These are phyloP conservation scores for Keiferia lycopersicella DNA, from an alignment of 2,888 invertebrate species.

Conservation along the genomic window DNA sequence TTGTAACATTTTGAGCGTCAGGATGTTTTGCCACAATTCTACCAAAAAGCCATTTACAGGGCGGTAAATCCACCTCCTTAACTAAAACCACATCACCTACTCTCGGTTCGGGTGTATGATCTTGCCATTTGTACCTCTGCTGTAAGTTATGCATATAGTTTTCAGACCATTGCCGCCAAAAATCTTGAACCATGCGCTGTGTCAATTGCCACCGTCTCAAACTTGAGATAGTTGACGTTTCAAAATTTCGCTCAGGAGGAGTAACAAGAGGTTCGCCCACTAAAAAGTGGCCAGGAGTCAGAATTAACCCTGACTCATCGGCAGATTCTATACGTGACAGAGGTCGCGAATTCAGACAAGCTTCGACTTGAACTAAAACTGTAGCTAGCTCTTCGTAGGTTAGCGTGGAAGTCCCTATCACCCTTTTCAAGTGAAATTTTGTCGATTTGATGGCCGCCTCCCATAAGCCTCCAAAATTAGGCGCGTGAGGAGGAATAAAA, in stretches of 20 bases:
- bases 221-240: conserved; percentile 1
- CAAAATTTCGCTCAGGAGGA: conserved; percentile 27
- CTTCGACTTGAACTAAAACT: conserved; percentile 31
- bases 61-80: conserved; percentile 36
- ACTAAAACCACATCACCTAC: conserved; percentile 27
- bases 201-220: conserved; percentile 29
- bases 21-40: conserved; percentile 33
- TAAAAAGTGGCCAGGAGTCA: conserved; percentile 34
- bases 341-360: conserved; percentile 32
- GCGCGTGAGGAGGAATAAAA: conserved; percentile 33
- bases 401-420: conserved; percentile 26
- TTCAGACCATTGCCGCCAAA: conserved; percentile 15
- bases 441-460: conserved; percentile 27
- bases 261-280: conserved; percentile 31
- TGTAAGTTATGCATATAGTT: background rate
- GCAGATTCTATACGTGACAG: conserved; percentile 11
- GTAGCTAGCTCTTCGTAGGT: conserved; percentile 32
- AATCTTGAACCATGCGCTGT: conserved; percentile 23
- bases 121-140: conserved; percentile 9
- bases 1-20: background rate
- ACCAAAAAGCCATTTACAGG: conserved; percentile 36
- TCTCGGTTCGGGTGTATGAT: background rate
- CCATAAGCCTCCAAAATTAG: conserved; percentile 35
- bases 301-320: background rate
- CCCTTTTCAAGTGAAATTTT: conserved; percentile 28